Evolutionary conservation across 2,888 invertebrate species (phyloP).

Genomic region (Clistopyga incitator): DNA sequence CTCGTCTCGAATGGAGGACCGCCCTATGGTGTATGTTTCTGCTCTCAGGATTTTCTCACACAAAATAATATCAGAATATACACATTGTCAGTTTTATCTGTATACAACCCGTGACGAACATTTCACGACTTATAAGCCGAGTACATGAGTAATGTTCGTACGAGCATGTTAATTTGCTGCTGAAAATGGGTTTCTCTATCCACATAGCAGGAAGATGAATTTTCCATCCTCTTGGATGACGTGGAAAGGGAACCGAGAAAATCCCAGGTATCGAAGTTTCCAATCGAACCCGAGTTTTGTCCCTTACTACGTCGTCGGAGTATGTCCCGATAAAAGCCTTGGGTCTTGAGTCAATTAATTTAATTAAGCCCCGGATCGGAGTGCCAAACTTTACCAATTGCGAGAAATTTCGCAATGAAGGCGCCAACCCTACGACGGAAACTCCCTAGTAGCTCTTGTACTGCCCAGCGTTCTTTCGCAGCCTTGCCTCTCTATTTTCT

Average conservation of each 20-base stretch:
- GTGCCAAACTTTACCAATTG: conserved; percentile 71
- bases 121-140: background rate
- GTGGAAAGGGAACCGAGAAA: background rate
- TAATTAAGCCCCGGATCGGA: conserved; percentile 70
- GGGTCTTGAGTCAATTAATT: conserved; percentile 73
- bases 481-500: conserved; percentile 3
- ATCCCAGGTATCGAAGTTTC: conserved; percentile 14
- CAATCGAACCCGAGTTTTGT: conserved; percentile 34
- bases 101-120: background rate
- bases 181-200: background rate
- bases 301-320: conserved; percentile 2
- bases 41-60: background rate
- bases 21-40: background rate
- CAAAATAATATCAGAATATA: background rate
- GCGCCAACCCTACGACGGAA: conserved; percentile 9
- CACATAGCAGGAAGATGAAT: background rate
- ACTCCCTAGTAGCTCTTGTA: background rate
- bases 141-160: background rate
- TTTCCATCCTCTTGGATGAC: background rate
- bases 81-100: background rate
- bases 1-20: background rate
- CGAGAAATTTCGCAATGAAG: conserved; percentile 13
- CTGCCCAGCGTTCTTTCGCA: conserved; percentile 16
- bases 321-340: conserved; percentile 58
- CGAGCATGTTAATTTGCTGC: background rate